A percentile compares a stretch with the other conserved stretches of the same genome.
phyloP scores from a whole-genome alignment of 2,113 vertebrate species.

The Brachionichthys hirsutus region DNA sequence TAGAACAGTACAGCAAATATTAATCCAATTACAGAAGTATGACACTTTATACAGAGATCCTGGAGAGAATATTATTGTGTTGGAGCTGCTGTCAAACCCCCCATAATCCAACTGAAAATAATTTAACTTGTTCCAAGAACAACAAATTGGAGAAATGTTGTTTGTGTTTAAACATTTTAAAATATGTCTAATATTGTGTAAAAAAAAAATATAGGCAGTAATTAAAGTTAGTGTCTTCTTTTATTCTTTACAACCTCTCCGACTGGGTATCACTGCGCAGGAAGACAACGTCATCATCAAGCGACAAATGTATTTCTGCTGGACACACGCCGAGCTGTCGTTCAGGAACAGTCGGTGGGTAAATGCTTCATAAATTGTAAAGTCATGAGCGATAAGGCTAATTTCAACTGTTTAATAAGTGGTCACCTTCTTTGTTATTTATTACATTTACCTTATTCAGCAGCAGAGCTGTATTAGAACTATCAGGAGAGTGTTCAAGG shows the following conservation, averaged over 20 bases:
- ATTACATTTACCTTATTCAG: not conserved
- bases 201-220: no score
- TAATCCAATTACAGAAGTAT: not conserved
- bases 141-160: not conserved
- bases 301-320: conserved; percentile 37
- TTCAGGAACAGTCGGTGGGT: conserved; percentile 33
- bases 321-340: not conserved
- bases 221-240: not conserved
- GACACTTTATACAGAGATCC: not conserved
- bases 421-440: rapidly evolving
- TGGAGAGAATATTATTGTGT: not conserved
- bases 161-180: not conserved
- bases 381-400: rapidly evolving
- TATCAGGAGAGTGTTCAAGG: no score
- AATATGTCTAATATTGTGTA: not conserved
- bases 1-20: no score
- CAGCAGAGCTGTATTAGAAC: not conserved
- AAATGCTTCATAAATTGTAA: not conserved
- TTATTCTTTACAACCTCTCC: not conserved
- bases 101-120: no score
- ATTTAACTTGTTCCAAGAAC: no score
- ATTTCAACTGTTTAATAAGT: not conserved
- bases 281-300: conserved; percentile 41
- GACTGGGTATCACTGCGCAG: not conserved
- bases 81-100: not conserved